These are phyloP conservation scores for Cryptoblepharus egeriae DNA, from an alignment of 2,797 vertebrate genomes.

Conservation along the genomic window DNA sequence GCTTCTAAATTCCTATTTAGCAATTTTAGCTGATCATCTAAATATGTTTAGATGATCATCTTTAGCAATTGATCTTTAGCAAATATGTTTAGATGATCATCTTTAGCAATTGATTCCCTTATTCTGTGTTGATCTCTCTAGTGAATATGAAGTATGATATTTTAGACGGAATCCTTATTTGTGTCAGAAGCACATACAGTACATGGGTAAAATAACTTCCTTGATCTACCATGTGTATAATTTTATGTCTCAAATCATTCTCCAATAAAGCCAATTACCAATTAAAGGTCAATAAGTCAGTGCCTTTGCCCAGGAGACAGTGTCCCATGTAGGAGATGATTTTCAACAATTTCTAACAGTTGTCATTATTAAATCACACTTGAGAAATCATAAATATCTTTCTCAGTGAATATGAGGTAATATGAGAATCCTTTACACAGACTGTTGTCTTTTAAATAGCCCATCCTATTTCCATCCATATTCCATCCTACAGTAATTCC, in stretches of 20 bases:
- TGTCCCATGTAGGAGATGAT: background rate
- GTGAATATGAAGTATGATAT: background rate
- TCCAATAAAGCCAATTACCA: no score
- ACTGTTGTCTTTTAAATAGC: background rate
- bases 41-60: background rate
- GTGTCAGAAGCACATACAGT: no score
- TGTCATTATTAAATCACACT: no score
- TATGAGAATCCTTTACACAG: background rate
- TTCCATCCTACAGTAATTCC: no score
- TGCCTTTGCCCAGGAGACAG: background rate
- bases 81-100: background rate
- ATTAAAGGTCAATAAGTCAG: no score
- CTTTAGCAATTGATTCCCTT: background rate
- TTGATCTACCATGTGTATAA: no score
- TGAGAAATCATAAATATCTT: background rate
- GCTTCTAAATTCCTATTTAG: background rate
- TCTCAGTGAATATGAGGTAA: background rate
- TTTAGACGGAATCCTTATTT: background rate
- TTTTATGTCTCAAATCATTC: no score
- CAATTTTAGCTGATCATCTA: no score
- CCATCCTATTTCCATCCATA: no score
- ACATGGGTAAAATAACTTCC: no score
- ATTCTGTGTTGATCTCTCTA: background rate
- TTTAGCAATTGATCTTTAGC: background rate
- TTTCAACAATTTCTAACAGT: background rate